Percentiles rank a stretch among this genome's conserved stretches.
Conservation (phyloP, 1,140 invertebrate genomes). For the Hyphantria cunea region DNA sequence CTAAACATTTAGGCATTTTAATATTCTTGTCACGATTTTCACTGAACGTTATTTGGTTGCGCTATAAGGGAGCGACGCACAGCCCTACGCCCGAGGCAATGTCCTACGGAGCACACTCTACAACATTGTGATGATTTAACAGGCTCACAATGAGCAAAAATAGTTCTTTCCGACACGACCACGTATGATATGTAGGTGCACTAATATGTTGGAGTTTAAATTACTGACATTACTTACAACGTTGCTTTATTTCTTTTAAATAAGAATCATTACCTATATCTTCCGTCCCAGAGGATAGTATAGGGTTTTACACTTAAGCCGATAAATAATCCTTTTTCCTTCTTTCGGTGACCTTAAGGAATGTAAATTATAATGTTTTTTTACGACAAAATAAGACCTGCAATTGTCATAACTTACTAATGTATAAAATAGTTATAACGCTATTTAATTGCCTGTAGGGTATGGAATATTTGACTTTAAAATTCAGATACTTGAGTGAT, state of each 20-base stretch:
- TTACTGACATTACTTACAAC: constrained; percentile 13
- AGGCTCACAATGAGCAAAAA: constrained; percentile 68
- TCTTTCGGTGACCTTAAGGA: no score
- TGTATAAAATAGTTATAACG: not conserved
- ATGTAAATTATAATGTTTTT: not conserved
- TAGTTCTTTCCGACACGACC: constrained; percentile 62
- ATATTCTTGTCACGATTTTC: constrained; percentile 11
- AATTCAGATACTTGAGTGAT: constrained; percentile 40
- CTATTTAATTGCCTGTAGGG: not conserved
- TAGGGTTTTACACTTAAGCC: no score
- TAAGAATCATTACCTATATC: no score
- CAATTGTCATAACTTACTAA: not conserved
- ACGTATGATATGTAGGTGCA: constrained; percentile 46
- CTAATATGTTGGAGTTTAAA: constrained; percentile 6
- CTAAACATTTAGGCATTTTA: constrained; percentile 1
- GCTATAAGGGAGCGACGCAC: constrained; percentile 19
- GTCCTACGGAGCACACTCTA: constrained; percentile 61
- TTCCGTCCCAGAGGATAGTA: no score
- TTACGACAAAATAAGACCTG: not conserved
- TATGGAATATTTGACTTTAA: constrained; percentile 8
- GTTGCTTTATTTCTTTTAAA: constrained; percentile 8
- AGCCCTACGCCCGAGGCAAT: constrained; percentile 68
- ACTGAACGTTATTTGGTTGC: constrained; percentile 1
- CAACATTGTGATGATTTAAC: constrained; percentile 75
- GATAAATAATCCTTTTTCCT: no score